Conservation (phyloP, 92 coral and sea anemone species). For the Epizoanthus ramosus region DNA sequence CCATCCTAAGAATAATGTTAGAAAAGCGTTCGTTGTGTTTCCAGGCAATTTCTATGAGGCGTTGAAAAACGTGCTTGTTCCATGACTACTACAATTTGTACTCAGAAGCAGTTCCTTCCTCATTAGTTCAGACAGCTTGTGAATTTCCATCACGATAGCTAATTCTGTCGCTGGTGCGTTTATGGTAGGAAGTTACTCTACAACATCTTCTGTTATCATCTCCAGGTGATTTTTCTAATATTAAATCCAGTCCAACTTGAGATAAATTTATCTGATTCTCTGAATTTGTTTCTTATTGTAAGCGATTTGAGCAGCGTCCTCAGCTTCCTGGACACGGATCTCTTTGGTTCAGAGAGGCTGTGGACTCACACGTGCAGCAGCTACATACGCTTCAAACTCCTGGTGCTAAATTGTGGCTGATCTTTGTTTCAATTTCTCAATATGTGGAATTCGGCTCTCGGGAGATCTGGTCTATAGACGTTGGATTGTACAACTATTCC, state of each 20-base stretch:
- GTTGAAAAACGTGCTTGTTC: constrained; percentile 55
- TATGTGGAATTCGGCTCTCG: too few relatives aligned
- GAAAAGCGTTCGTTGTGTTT: background rate
- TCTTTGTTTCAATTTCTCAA: constrained; percentile 39
- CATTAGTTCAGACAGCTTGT: constrained; percentile 38
- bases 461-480: too few relatives aligned
- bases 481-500: too few relatives aligned
- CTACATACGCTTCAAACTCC: background rate
- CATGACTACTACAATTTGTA: constrained; percentile 18
- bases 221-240: background rate
- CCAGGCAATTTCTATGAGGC: constrained; percentile 48
- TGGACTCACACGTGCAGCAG: constrained; percentile 1
- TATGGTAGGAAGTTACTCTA: constrained; percentile 52
- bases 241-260: too few relatives aligned
- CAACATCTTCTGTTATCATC: constrained; percentile 35
- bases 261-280: background rate
- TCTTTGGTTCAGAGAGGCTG: background rate
- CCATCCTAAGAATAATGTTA: constrained; percentile 33
- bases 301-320: background rate
- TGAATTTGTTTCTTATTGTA: background rate
- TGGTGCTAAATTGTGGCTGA: background rate
- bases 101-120: constrained; percentile 34
- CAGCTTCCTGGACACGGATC: constrained; percentile 5
- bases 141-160: constrained; percentile 46
- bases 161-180: constrained; percentile 59